Conservation (phyloP, 1,140 invertebrate genomes). For the Tetramorium alpestre region DNA sequence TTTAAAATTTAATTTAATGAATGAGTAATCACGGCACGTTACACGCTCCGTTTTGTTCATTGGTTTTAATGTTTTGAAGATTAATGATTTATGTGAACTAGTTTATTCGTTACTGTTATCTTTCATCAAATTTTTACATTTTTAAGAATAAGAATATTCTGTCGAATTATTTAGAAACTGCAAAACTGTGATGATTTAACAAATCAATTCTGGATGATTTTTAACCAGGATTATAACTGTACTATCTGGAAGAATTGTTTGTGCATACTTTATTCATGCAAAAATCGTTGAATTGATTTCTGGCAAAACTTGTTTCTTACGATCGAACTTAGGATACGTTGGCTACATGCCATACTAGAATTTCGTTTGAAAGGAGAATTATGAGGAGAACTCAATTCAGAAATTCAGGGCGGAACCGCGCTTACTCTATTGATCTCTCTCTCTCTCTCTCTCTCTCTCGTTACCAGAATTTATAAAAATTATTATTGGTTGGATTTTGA, state of each 20-base stretch:
- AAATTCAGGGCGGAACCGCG: background rate
- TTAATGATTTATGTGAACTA: background rate
- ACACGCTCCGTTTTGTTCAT: background rate
- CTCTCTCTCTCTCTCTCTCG: background rate
- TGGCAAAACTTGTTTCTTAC: conserved; percentile 31
- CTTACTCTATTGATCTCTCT: conserved; percentile 5
- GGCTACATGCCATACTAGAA: conserved; percentile 41
- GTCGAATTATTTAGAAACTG: background rate
- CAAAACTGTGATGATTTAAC: background rate
- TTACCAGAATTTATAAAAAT: conserved; percentile 21
- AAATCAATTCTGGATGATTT: background rate
- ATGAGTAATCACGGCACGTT: background rate
- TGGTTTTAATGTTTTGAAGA: background rate
- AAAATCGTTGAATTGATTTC: conserved; percentile 6
- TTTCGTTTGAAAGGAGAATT: conserved; percentile 15
- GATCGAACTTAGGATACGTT: conserved; percentile 26
- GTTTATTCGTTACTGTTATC: background rate
- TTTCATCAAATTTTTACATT: background rate
- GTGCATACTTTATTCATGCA: background rate
- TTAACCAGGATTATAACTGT: background rate
- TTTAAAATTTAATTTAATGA: background rate
- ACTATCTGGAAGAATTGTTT: background rate
- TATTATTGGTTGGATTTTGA: background rate
- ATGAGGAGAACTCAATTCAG: conserved; percentile 17
- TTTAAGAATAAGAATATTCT: background rate